phyloP scores from a whole-genome alignment of 2,888 invertebrate genomes.

The Graphium colonna region DNA sequence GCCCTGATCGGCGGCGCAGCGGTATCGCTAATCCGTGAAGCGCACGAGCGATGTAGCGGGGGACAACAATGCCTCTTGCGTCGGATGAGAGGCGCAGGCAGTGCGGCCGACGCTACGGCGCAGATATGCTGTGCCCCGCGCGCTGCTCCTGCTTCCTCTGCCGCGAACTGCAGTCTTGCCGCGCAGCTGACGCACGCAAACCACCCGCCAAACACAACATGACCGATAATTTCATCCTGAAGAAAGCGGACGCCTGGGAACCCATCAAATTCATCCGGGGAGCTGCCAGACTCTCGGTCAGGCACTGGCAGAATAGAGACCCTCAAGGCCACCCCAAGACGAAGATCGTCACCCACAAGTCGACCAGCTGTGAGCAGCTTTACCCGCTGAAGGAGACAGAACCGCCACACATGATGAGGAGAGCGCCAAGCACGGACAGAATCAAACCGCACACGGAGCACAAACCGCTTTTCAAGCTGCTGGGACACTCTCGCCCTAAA shows the following conservation, averaged over 20 bases:
- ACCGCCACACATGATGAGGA: constrained; percentile 60
- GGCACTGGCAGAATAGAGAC: constrained; percentile 75
- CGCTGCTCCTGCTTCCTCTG: constrained; percentile 88
- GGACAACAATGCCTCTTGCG: constrained; percentile 53
- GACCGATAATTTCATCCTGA: constrained; percentile 78
- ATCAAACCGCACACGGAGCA: constrained; percentile 61
- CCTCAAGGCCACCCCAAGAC: constrained; percentile 64
- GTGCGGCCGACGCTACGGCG: constrained; percentile 66
- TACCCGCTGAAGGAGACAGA: constrained; percentile 63
- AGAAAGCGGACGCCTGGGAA: constrained; percentile 76
- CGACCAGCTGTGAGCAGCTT: constrained; percentile 74
- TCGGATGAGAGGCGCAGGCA: constrained; percentile 45
- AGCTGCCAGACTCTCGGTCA: constrained; percentile 73
- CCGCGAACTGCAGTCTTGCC: constrained; percentile 84
- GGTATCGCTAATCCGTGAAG: constrained; percentile 61
- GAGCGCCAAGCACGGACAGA: constrained; percentile 73
- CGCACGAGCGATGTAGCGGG: constrained; percentile 44
- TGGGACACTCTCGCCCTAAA: constrained; percentile 65
- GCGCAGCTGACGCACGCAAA: constrained; percentile 71
- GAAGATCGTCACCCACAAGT: constrained; percentile 61
- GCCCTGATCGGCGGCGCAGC: constrained; percentile 42
- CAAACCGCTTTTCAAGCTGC: constrained; percentile 67
- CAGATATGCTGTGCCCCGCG: constrained; percentile 84
- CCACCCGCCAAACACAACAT: constrained; percentile 61
- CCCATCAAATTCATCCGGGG: constrained; percentile 72